Evolutionary conservation across 2,113 vertebrate genomes (phyloP).

Genomic region (Plecturocebus donacophilus): DNA sequence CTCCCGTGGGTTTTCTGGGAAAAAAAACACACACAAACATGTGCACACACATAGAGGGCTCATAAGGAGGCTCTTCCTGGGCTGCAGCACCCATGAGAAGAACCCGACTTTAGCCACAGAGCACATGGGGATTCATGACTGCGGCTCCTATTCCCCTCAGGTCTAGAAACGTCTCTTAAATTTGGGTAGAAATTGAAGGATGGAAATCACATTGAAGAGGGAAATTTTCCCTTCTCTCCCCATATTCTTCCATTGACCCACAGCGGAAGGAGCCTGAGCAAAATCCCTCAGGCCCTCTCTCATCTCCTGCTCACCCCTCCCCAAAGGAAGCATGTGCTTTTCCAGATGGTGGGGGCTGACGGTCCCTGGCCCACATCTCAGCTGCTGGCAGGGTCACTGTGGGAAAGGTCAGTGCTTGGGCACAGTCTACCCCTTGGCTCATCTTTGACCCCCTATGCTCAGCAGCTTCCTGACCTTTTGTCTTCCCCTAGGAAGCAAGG

Average conservation of each 20-base stretch:
- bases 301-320: background rate
- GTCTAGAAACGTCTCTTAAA: background rate
- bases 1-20: conserved; percentile 97
- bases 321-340: background rate
- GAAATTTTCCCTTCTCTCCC: background rate
- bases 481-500: background rate
- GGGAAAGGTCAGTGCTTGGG: background rate
- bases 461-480: too few relatives aligned
- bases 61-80: background rate
- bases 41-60: background rate
- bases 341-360: background rate
- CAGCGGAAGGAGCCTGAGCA: background rate
- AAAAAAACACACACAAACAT: background rate
- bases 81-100: background rate
- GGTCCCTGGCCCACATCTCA: background rate
- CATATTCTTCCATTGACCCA: background rate
- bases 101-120: background rate
- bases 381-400: background rate
- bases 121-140: background rate
- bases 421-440: background rate
- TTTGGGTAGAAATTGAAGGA: background rate
- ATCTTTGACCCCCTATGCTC: background rate
- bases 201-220: background rate
- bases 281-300: background rate
- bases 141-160: background rate